These are phyloP conservation scores for Actinia tenebrosa DNA, from an alignment of 64 coral and sea anemone species.

Conservation along the genomic window DNA sequence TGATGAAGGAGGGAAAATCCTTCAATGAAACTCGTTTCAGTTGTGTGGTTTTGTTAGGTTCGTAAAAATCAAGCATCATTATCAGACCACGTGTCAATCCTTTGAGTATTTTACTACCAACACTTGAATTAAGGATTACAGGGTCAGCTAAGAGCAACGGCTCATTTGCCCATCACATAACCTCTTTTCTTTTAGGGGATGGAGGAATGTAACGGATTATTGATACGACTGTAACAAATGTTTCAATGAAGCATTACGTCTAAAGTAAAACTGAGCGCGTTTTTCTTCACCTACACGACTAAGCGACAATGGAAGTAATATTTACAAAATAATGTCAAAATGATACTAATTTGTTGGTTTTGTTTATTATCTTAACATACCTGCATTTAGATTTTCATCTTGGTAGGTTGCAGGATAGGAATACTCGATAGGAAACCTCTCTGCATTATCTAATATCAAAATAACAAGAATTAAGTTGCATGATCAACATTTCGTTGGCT, in stretches of 20 bases:
- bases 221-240: too few relatives aligned
- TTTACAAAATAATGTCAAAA: too few relatives aligned
- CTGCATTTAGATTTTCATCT: conserved; percentile 1
- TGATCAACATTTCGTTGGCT: too few relatives aligned
- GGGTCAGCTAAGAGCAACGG: too few relatives aligned
- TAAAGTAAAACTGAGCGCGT: too few relatives aligned
- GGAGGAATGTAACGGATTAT: too few relatives aligned
- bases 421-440: background rate
- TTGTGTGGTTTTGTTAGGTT: background rate
- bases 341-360: too few relatives aligned
- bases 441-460: background rate
- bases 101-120: background rate
- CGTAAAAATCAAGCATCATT: background rate
- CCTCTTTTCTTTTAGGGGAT: too few relatives aligned
- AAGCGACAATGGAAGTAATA: too few relatives aligned
- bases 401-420: background rate
- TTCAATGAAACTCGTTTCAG: background rate
- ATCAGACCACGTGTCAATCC: background rate
- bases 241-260: too few relatives aligned
- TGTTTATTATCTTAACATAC: background rate
- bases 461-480: background rate
- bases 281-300: too few relatives aligned
- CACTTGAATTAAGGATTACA: background rate
- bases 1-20: background rate
- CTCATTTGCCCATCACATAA: too few relatives aligned